Evolutionary conservation across 2,797 vertebrate genomes (phyloP).

Genomic region (Pyrocephalus nanus): DNA sequence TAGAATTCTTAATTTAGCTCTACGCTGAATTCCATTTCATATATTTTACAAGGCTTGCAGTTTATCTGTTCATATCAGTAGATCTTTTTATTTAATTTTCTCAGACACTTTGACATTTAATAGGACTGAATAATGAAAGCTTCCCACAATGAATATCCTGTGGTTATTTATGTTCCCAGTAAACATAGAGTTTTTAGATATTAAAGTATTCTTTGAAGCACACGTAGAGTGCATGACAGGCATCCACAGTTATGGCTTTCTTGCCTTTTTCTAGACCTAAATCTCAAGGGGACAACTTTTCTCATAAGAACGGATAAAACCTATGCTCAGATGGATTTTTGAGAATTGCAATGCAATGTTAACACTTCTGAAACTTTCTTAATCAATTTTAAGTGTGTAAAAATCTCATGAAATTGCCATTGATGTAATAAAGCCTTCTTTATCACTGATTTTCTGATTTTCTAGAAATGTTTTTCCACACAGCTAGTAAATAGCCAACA

Average conservation of each 20-base stretch:
- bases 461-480: background rate
- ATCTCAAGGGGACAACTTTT: background rate
- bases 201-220: background rate
- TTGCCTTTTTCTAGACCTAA: background rate
- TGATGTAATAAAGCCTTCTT: background rate
- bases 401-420: background rate
- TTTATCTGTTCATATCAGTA: constrained; percentile 20
- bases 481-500: background rate
- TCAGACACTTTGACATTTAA: constrained; percentile 8
- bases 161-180: background rate
- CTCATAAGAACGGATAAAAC: background rate
- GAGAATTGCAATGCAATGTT: background rate
- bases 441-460: background rate
- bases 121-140: constrained; percentile 13
- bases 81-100: constrained; percentile 27
- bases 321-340: background rate
- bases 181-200: background rate
- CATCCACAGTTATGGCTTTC: background rate
- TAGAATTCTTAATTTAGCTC: constrained; percentile 20
- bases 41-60: background rate
- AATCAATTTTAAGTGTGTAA: background rate
- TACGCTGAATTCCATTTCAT: background rate
- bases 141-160: background rate
- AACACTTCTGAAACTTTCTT: background rate
- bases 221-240: background rate